Evolutionary conservation across 1,140 invertebrate species (phyloP).

Genomic region (Bombus consobrinus): DNA sequence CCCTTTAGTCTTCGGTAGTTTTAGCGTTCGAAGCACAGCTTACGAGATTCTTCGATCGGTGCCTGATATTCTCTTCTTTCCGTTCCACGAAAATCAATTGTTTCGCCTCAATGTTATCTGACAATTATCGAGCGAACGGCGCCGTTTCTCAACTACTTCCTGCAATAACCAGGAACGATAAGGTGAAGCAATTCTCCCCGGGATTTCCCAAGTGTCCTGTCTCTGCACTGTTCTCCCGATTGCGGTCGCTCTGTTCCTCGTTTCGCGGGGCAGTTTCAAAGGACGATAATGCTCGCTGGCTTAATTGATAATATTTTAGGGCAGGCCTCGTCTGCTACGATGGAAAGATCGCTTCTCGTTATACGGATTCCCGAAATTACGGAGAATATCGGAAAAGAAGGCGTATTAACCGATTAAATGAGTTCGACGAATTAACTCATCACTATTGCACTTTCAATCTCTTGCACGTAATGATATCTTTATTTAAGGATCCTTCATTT

Average conservation of each 20-base stretch:
- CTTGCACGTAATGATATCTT: too few relatives aligned
- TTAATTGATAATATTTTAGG: conserved; percentile 43
- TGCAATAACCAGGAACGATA: conserved; percentile 48
- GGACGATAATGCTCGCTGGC: background rate
- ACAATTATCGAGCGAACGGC: conserved; percentile 43
- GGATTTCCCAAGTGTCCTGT: conserved; percentile 57
- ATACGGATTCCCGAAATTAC: background rate
- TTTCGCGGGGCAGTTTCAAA: conserved; percentile 14
- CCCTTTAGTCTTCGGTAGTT: background rate
- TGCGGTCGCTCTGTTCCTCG: conserved; percentile 20
- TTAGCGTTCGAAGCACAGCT: background rate
- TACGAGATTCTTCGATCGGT: background rate
- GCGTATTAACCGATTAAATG: too few relatives aligned
- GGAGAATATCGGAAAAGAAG: too few relatives aligned
- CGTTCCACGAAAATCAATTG: conserved; percentile 44
- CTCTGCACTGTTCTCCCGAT: conserved; percentile 24
- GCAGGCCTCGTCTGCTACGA: background rate
- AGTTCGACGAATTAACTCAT: too few relatives aligned
- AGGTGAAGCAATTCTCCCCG: conserved; percentile 47
- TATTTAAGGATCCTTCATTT: too few relatives aligned
- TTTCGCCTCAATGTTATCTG: conserved; percentile 30
- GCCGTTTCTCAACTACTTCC: conserved; percentile 47
- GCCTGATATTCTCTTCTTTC: background rate
- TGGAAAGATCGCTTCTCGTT: background rate
- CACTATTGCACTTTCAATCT: too few relatives aligned